phyloP scores from a whole-genome alignment of 2,888 invertebrate genomes.

The Drosophila engyochracea region DNA sequence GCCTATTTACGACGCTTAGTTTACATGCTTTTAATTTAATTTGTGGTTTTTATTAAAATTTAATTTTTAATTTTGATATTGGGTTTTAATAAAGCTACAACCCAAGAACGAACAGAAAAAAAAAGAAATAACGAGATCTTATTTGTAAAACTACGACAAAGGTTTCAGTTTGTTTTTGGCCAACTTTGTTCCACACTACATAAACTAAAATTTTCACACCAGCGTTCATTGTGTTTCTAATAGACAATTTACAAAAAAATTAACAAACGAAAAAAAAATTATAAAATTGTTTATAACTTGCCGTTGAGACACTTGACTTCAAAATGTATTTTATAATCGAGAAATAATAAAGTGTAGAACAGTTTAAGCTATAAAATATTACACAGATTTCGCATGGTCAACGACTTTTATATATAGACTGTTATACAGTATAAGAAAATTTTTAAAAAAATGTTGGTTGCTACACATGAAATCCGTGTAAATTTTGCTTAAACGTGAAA shows the following conservation, averaged over 20 bases:
- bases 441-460: neutral
- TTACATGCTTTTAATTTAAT: constrained; percentile 60
- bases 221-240: constrained; percentile 68
- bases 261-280: neutral
- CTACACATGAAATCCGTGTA: constrained; percentile 32
- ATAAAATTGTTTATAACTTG: constrained; percentile 49
- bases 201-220: constrained; percentile 59
- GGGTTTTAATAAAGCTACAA: constrained; percentile 56
- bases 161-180: constrained; percentile 30
- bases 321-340: constrained; percentile 50
- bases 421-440: constrained; percentile 6
- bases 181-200: constrained; percentile 50
- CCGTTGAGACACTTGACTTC: constrained; percentile 82
- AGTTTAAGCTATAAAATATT: constrained; percentile 21
- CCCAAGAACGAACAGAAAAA: constrained; percentile 45
- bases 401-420: constrained; percentile 6
- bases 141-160: constrained; percentile 46
- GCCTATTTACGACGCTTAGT: constrained; percentile 53
- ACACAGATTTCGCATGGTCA: constrained; percentile 33
- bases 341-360: constrained; percentile 36
- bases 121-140: constrained; percentile 20
- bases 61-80: constrained; percentile 22
- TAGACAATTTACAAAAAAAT: constrained; percentile 9
- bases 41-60: constrained; percentile 42
- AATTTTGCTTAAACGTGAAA: constrained; percentile 26